These are phyloP conservation scores for Leiothrix lutea DNA, from an alignment of 2,113 vertebrate genomes.

Conservation along the genomic window DNA sequence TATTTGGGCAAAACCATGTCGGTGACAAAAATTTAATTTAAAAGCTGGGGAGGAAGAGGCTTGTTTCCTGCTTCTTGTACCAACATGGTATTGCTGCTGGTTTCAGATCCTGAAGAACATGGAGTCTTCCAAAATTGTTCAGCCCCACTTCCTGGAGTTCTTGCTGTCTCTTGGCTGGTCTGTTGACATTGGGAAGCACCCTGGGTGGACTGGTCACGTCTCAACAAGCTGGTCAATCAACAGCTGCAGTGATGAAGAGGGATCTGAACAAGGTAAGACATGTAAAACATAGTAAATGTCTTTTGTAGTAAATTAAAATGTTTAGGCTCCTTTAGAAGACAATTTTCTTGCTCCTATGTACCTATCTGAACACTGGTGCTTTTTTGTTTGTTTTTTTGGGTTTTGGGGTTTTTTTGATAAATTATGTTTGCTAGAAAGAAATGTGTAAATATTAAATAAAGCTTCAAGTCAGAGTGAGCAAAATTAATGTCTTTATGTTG, in stretches of 20 bases:
- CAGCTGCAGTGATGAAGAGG: conserved; percentile 75
- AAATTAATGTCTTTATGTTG: neutral
- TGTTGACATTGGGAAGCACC: conserved; percentile 88
- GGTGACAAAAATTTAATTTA: neutral
- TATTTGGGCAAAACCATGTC: neutral
- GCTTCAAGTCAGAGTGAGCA: neutral
- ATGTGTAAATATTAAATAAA: neutral
- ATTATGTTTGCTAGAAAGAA: neutral
- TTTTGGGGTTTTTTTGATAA: neutral
- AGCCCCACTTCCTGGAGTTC: conserved; percentile 94
- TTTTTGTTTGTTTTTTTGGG: neutral
- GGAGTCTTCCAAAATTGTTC: conserved; percentile 88
- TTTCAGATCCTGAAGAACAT: conserved; percentile 92
- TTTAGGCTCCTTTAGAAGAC: neutral
- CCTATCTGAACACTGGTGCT: neutral
- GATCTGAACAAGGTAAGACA: conserved; percentile 78
- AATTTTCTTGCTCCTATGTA: neutral
- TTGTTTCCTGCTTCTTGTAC: neutral
- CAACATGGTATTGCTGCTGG: neutral
- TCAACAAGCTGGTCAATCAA: conserved; percentile 96
- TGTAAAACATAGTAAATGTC: conserved; percentile 48
- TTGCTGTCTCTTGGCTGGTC: conserved; percentile 94
- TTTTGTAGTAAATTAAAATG: neutral
- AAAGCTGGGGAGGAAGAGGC: neutral
- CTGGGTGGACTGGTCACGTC: conserved; percentile 93